Base-by-base conservation (phyloP, 2,797 vertebrate genomes). In the Microchirus variegatus region DNA sequence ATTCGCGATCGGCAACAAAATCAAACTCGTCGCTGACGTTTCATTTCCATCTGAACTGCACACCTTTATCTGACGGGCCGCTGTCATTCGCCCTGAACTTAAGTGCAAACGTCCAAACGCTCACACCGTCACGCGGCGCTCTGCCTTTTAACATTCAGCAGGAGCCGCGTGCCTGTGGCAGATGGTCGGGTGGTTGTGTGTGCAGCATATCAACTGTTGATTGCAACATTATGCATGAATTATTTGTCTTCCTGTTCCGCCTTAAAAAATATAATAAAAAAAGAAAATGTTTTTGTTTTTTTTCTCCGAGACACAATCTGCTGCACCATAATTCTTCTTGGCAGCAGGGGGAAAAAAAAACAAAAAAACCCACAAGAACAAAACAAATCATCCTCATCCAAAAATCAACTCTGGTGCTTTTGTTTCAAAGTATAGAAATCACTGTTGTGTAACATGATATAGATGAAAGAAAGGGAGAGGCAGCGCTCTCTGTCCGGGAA, bases 161-260 rank as follows among this genome's bases (percentile, higher is more conserved):
- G 0, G 26, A 40, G 53, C 6, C 40, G 19, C 11, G 60, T 2
- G 59, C 2, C 17, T 9, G 41, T 9, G 41, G 73, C 85, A 89
- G 85, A 89, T 87, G 87, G 87, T 60, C 46, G 54, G 67, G 61
- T 72, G 61, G 87, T 58, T 76, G 10, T 69, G 78, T 73, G 81
- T 59, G 82, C 73, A 75, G 75, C 80, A 82, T 67, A 78, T 81
- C 77, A 85, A 84, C 83, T 78, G 72, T 85, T 85, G 81, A 87
- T 82, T 81, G 85, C 78, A 69, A 78, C 80, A 86, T 89, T 89
- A n/a, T 87, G 72, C 87, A 89, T 89, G 83, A 87, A 80, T 86
- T 84, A 86, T 87, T 84, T 74, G 77, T 81, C 82, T 77, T 74
- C 43, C 50, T 19, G n/a, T 70, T 78, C 75, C 59, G 79, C 55